Base-by-base conservation (phyloP, 2,888 invertebrate genomes). In the Anarsia innoxiella region DNA sequence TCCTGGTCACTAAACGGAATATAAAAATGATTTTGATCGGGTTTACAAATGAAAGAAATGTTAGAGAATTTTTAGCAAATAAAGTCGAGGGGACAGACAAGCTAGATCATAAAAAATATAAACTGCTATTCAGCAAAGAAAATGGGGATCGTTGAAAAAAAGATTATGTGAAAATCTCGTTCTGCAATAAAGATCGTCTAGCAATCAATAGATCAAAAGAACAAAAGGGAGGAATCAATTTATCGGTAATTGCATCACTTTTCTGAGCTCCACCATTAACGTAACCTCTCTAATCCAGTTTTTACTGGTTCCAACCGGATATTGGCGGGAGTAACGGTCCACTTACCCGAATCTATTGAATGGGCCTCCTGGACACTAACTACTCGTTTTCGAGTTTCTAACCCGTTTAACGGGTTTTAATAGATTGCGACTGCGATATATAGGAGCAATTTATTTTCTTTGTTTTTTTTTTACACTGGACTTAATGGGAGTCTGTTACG, bases 221-320 rank as follows among this genome's bases (percentile, higher is more conserved):
- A 71, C 66, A 75, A 74, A 71, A 64, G 59, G 54, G 37, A 63
- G 49, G 66, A 65, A 68, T 72, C 73, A 66, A 75, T 67, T 66
- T 64, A 58, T 50, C 50, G 66, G 51, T 80, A 79, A 80, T 78
- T 73, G 72, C 71, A 69, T 73, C 77, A 76, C 74, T 74, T 75
- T 72, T 78, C 76, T 72, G 71, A 44, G 59, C 53, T 49, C 49
- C 49, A 54, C 74, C 70, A 74, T 79, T 77, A 79, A 71, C 64
- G 68, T 64, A 69, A 66, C 72, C 71, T 70, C 71, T 74, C 76
- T 76, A 76, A 77, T 75, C 70, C 70, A 58, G 53, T 72, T 74
- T 75, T 76, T 74, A 65, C 68, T 66, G 66, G 59, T 59, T 61
- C 53, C 60, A 49, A 54, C 71, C 74, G 74, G 78, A 78, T 79